Conservation (phyloP, 2,797 vertebrate species). For the Sylvia borin region DNA sequence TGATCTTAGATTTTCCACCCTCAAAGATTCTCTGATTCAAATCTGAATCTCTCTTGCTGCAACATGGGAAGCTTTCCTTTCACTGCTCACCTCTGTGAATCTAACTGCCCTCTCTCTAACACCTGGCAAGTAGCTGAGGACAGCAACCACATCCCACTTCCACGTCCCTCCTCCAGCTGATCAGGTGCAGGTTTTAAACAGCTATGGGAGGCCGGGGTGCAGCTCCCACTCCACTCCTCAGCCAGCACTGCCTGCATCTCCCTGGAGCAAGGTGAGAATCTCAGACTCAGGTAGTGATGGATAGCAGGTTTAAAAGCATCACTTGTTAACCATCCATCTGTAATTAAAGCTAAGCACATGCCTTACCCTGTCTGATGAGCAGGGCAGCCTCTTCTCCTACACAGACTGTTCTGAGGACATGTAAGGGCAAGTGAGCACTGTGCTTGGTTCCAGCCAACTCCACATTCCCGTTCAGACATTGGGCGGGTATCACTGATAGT, state of each 20-base stretch:
- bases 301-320: background rate
- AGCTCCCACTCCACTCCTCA: rapidly evolving
- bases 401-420: background rate
- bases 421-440: rapidly evolving
- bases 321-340: background rate
- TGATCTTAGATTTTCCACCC: background rate
- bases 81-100: background rate
- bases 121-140: background rate
- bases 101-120: background rate
- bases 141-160: background rate
- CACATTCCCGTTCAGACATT: background rate
- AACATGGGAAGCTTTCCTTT: background rate
- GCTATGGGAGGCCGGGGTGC: rapidly evolving
- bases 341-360: background rate
- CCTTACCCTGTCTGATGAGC: background rate
- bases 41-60: background rate
- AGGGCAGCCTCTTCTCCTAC: background rate
- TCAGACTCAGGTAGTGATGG: background rate
- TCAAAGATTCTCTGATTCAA: background rate
- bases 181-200: background rate
- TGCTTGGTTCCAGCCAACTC: rapidly evolving
- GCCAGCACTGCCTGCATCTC: background rate
- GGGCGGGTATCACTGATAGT: background rate
- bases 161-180: background rate
- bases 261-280: background rate